Percentiles rank a stretch among this genome's conserved stretches.
phyloP scores from a whole-genome alignment of 2,797 vertebrate genomes.

The Anguilla megastoma region DNA sequence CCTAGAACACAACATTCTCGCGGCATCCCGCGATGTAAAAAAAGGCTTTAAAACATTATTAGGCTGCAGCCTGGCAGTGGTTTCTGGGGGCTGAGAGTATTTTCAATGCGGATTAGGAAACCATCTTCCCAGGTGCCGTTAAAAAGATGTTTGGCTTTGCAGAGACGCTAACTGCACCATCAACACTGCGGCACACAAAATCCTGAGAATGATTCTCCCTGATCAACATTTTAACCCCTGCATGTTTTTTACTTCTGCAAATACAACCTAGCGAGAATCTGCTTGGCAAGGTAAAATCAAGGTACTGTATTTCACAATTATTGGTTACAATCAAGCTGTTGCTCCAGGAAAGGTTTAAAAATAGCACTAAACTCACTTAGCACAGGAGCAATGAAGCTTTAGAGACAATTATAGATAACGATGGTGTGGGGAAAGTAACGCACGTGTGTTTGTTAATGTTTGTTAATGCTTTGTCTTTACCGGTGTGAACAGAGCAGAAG shows the following conservation, averaged over 20 bases:
- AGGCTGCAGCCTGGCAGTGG: not conserved
- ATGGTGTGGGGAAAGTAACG: not conserved
- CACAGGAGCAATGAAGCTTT: conserved; percentile 4
- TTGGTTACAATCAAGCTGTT: not conserved
- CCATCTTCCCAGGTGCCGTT: not conserved
- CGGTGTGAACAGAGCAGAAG: not conserved
- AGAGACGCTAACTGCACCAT: not conserved
- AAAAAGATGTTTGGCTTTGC: not conserved
- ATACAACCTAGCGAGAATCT: not conserved
- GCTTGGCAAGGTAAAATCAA: not conserved
- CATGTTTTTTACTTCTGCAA: not conserved
- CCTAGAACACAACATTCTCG: not conserved
- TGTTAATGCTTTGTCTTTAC: not conserved
- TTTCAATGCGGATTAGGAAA: not conserved
- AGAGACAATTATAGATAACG: not conserved
- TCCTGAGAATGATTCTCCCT: not conserved
- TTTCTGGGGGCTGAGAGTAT: not conserved
- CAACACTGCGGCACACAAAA: not conserved
- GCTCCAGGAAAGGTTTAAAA: not conserved
- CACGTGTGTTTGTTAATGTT: not conserved
- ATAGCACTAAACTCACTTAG: conserved; percentile 26
- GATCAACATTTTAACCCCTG: not conserved
- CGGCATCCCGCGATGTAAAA: no score
- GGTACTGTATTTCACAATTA: not conserved
- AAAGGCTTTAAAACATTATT: not conserved